These are phyloP conservation scores for Dendroctonus ponderosae DNA, from an alignment of 1,140 invertebrate species.

Conservation along the genomic window DNA sequence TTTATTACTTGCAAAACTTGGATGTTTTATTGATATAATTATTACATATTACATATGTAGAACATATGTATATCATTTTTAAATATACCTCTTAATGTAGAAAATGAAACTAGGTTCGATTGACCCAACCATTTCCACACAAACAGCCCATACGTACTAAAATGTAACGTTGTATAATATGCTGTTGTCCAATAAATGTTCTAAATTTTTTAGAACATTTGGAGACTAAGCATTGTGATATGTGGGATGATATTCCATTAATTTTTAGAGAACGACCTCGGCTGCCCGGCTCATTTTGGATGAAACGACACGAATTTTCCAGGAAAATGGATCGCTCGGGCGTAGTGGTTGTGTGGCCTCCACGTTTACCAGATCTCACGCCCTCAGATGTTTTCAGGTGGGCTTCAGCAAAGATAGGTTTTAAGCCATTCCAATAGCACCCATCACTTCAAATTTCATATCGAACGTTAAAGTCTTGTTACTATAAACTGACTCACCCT, in stretches of 20 bases:
- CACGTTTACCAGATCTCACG: background rate
- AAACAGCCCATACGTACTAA: no score
- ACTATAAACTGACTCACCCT: background rate
- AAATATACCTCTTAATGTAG: no score
- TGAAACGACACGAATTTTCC: background rate
- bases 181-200: background rate
- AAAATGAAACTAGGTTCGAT: no score
- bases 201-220: background rate
- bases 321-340: background rate
- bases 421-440: background rate
- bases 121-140: no score
- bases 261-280: conserved; percentile 1
- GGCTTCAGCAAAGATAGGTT: background rate
- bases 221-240: background rate
- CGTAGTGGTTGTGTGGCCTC: conserved; percentile 3
- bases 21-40: no score
- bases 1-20: no score
- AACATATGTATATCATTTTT: no score
- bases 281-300: background rate
- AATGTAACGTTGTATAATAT: no score
- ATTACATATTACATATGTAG: no score
- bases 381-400: background rate
- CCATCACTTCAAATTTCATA: background rate
- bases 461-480: background rate
- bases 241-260: conserved; percentile 2